Conservation (phyloP, 2,113 vertebrate genomes). For the Camarhynchus parvulus region DNA sequence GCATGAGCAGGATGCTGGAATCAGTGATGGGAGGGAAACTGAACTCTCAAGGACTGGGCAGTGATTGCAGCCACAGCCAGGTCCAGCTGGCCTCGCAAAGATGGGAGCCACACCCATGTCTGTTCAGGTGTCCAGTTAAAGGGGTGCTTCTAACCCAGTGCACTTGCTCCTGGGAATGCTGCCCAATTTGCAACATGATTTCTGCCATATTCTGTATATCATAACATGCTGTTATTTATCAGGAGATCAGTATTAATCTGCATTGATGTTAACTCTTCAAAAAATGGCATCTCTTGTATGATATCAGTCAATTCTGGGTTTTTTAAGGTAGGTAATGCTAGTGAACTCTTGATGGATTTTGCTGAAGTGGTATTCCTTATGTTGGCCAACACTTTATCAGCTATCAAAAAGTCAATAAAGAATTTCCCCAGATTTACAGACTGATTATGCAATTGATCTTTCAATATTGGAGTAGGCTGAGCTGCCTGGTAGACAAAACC, state of each 20-base stretch:
- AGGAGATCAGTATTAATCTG: neutral
- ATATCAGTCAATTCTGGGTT: neutral
- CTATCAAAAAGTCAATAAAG: neutral
- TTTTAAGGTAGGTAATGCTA: neutral
- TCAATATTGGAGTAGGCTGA: neutral
- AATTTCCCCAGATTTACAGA: neutral
- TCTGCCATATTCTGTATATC: neutral
- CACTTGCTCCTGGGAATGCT: neutral
- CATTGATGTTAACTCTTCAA: neutral
- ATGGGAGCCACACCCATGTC: too few relatives aligned
- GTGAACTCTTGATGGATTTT: neutral
- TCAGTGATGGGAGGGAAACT: neutral
- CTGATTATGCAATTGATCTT: neutral
- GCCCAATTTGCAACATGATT: neutral
- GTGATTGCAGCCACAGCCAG: neutral
- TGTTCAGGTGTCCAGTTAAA: too few relatives aligned
- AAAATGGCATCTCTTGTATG: neutral
- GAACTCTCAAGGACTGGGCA: neutral
- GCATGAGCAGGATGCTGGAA: neutral
- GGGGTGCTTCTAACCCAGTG: neutral
- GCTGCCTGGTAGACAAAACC: neutral
- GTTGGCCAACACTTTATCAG: neutral
- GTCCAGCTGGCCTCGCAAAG: neutral
- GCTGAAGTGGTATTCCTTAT: neutral
- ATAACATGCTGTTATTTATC: neutral